Evolutionary conservation across 2,797 vertebrate genomes (phyloP).

Genomic region (Amblyopsis hoosieri): DNA sequence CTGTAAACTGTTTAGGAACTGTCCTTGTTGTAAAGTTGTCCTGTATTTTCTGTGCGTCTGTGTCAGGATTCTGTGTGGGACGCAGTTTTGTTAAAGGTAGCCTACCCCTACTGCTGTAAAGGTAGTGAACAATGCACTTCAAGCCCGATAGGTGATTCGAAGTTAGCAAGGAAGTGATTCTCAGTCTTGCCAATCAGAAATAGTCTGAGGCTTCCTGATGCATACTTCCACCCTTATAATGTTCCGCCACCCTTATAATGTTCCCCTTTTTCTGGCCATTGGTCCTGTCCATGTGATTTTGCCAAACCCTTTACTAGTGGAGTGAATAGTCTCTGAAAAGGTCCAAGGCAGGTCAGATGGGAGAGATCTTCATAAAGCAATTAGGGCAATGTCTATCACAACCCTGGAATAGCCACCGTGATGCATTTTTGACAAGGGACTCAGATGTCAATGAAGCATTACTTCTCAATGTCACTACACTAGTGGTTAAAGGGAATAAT

Average conservation of each 20-base stretch:
- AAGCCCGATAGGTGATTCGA: constrained; percentile 38
- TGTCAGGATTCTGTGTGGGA: constrained; percentile 59
- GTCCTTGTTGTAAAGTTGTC: constrained; percentile 44
- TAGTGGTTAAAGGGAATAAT: constrained; percentile 56
- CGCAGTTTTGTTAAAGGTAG: constrained; percentile 10
- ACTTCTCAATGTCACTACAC: constrained; percentile 64
- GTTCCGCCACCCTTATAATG: constrained; percentile 43
- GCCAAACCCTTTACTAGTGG: constrained; percentile 4
- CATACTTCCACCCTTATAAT: constrained; percentile 30
- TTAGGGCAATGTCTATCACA: too few relatives aligned
- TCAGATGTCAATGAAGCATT: constrained; percentile 63
- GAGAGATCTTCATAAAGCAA: too few relatives aligned
- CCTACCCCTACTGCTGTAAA: constrained; percentile 47
- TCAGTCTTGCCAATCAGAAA: constrained; percentile 49
- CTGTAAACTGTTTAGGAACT: constrained; percentile 49
- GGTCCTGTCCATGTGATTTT: constrained; percentile 34
- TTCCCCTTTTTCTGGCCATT: constrained; percentile 50
- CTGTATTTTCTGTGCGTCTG: constrained; percentile 52
- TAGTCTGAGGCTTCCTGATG: constrained; percentile 16
- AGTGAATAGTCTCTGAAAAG: constrained; percentile 26
- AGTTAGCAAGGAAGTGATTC: constrained; percentile 25
- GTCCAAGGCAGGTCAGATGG: constrained; percentile 19
- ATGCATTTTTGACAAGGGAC: constrained; percentile 43
- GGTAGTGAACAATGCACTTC: constrained; percentile 65
- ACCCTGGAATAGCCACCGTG: constrained; percentile 29